Conservation (phyloP, 2,113 vertebrate species). For the Progne subis region DNA sequence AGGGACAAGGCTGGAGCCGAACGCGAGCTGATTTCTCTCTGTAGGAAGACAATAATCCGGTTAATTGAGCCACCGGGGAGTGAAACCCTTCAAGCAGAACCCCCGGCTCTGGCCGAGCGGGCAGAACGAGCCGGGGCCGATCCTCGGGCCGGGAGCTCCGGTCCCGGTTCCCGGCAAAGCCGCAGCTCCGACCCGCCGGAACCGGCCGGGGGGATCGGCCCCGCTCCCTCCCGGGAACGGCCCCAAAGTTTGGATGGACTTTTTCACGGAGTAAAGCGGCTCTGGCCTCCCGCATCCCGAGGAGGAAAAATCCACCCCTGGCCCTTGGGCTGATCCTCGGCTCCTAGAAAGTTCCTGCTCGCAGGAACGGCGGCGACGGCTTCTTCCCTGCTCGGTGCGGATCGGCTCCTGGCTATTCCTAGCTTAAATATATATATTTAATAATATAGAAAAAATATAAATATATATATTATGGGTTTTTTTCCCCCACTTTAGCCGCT, state of each 20-base stretch:
- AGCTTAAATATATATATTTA: neutral
- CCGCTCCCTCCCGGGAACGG: neutral
- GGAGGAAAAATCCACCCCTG: accelerated
- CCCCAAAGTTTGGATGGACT: neutral
- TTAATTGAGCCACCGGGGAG: conserved; percentile 97
- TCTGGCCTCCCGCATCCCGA: too few species aligned
- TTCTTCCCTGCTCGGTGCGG: neutral
- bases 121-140: neutral
- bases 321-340: neutral
- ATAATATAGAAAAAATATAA: neutral
- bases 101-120: conserved; percentile 29
- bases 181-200: neutral
- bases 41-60: conserved; percentile 93
- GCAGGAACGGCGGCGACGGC: neutral
- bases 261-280: neutral
- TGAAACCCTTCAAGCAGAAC: conserved; percentile 81
- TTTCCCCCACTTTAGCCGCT: neutral
- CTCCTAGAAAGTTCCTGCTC: neutral
- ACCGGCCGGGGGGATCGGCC: neutral
- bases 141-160: neutral
- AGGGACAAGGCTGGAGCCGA: conserved; percentile 69
- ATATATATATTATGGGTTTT: accelerated
- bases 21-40: conserved; percentile 81
- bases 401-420: too few species aligned
- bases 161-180: neutral